These are phyloP conservation scores for Lates calcarifer DNA, from an alignment of 2,113 vertebrate genomes.

Conservation along the genomic window DNA sequence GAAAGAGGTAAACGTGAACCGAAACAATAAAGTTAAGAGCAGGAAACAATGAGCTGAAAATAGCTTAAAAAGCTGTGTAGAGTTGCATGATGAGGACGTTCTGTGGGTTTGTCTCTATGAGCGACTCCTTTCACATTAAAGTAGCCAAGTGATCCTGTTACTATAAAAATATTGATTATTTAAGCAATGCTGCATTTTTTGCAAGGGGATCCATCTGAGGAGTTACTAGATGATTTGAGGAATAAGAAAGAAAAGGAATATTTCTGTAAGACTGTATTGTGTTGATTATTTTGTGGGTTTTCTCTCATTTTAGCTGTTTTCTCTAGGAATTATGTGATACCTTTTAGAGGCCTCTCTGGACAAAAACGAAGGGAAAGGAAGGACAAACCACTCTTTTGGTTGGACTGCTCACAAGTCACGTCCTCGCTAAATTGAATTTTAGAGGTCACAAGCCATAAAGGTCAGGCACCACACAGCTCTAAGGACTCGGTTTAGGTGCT, in stretches of 20 bases:
- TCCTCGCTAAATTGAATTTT: conserved; percentile 15
- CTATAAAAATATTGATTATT: no score
- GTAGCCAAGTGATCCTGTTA: background rate
- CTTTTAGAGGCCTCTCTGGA: background rate
- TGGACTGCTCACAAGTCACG: background rate
- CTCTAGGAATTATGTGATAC: background rate
- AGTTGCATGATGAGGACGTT: background rate
- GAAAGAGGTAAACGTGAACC: no score
- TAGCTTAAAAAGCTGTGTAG: background rate
- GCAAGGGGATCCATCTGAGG: no score
- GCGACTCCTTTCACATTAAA: background rate
- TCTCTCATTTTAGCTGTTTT: background rate
- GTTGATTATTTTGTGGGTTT: background rate
- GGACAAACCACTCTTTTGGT: background rate
- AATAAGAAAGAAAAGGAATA: background rate
- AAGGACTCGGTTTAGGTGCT: background rate
- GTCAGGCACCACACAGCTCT: background rate
- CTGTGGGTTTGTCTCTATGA: background rate
- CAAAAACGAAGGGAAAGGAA: background rate
- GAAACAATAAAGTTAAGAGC: no score
- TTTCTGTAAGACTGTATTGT: background rate
- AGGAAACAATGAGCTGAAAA: background rate
- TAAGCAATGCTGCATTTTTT: no score
- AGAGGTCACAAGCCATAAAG: conserved; percentile 3
- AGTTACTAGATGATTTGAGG: no score